Evolutionary conservation across 2,797 vertebrate genomes (phyloP).

Genomic region (Epinephelus awoara): DNA sequence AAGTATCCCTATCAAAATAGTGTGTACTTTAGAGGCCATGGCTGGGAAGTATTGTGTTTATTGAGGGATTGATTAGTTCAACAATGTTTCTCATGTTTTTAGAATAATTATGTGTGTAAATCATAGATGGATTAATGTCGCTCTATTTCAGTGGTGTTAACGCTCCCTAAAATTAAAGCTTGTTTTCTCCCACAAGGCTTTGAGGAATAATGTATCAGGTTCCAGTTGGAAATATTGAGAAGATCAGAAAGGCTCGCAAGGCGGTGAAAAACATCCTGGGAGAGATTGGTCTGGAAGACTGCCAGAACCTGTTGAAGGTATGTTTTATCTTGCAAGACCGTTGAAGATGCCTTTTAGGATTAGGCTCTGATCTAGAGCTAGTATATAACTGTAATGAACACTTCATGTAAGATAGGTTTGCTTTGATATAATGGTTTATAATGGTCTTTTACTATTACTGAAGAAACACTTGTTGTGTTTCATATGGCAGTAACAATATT

Average conservation of each 20-base stretch:
- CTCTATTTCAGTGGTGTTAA: neutral
- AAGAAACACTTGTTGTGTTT: neutral
- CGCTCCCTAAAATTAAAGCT: neutral
- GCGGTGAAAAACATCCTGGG: slow-evolving; percentile 94
- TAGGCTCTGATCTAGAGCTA: neutral
- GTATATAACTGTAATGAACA: neutral
- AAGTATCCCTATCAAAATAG: neutral
- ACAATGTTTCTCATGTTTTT: neutral
- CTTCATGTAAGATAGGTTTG: neutral
- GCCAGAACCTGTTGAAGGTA: slow-evolving; percentile 85
- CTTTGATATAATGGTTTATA: neutral
- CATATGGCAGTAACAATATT: neutral
- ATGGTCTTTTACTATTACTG: neutral
- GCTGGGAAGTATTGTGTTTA: neutral
- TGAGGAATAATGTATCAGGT: slow-evolving; percentile 94
- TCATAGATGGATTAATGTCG: too few species aligned
- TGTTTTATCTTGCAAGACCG: slow-evolving; percentile 15
- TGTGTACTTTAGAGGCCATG: neutral
- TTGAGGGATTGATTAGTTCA: too few species aligned
- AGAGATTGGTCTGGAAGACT: slow-evolving; percentile 95
- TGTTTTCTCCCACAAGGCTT: slow-evolving; percentile 62
- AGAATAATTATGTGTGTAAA: too few species aligned
- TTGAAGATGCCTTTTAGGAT: neutral
- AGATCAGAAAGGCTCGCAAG: slow-evolving; percentile 94
- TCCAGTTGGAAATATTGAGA: slow-evolving; percentile 95